Conservation (phyloP, 2,797 vertebrate genomes). For the Strix occidentalis region DNA sequence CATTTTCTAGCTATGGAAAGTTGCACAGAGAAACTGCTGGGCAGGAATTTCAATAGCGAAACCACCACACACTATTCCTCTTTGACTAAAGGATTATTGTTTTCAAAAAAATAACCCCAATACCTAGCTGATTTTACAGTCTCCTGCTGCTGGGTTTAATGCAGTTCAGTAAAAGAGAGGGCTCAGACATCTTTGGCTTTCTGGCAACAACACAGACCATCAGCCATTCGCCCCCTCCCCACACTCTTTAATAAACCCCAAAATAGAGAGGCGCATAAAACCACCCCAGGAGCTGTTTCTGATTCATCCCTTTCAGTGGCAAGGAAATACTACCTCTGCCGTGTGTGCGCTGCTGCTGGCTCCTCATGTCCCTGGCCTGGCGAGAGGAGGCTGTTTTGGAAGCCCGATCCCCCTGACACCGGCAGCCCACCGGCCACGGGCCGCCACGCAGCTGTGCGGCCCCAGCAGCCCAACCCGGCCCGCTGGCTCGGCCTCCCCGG, state of each 20-base stretch:
- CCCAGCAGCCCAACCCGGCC: background rate
- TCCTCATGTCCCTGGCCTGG: background rate
- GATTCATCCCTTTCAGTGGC: background rate
- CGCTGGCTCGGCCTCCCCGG: constrained; percentile 54
- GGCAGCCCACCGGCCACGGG: background rate
- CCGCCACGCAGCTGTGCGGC: background rate
- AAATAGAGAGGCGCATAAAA: background rate
- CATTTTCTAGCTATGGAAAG: background rate
- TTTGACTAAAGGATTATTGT: background rate
- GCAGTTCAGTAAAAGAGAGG: background rate
- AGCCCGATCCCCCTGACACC: background rate
- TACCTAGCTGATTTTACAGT: background rate
- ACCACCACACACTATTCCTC: background rate
- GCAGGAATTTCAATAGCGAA: background rate
- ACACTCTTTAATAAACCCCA: background rate
- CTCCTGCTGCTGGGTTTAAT: background rate
- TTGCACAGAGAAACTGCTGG: fast-evolving
- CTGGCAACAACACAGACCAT: background rate
- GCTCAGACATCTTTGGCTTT: background rate
- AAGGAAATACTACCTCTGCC: background rate
- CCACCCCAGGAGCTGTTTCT: background rate
- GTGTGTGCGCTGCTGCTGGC: background rate
- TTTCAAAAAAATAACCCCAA: background rate
- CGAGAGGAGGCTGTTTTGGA: background rate
- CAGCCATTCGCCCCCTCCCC: background rate